A percentile compares a stretch with the other conserved stretches of the same genome.
These are phyloP conservation scores for Uria lomvia DNA, from an alignment of 2,113 vertebrate species.

Conservation along the genomic window DNA sequence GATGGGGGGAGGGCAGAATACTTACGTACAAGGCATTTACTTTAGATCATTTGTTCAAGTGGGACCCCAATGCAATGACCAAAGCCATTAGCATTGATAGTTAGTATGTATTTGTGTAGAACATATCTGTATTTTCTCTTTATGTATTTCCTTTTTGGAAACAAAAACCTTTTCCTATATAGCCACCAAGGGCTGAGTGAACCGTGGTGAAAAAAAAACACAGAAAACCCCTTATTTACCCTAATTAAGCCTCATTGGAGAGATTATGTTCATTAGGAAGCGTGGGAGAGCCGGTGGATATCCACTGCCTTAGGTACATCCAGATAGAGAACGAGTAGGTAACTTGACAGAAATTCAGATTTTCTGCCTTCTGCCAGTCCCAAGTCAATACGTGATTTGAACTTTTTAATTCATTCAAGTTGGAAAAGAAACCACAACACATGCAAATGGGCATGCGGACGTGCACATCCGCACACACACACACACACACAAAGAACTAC, in stretches of 20 bases:
- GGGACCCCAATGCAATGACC: not conserved
- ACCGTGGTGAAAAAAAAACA: not conserved
- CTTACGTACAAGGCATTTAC: not conserved
- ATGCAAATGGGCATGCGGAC: not conserved
- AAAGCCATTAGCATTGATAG: not conserved
- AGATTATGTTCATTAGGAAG: not conserved
- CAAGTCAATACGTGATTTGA: not conserved
- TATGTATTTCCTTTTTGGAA: not conserved
- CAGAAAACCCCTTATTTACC: not conserved
- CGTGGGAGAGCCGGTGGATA: not conserved
- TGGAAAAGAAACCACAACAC: not conserved
- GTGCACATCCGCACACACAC: not conserved
- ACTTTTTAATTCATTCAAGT: not conserved
- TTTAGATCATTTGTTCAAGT: not conserved
- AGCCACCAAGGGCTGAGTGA: not conserved
- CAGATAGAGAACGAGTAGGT: not conserved
- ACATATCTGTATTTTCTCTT: not conserved
- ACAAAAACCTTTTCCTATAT: not conserved
- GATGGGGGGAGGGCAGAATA: accelerated
- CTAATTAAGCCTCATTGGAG: not conserved
- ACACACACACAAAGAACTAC: not conserved
- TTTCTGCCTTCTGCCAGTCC: not conserved
- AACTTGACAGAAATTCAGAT: not conserved
- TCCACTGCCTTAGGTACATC: not conserved
- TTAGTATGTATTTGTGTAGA: not conserved